These are phyloP conservation scores for Philopotamus ludificatus DNA, from an alignment of 1,140 invertebrate genomes.

Conservation along the genomic window DNA sequence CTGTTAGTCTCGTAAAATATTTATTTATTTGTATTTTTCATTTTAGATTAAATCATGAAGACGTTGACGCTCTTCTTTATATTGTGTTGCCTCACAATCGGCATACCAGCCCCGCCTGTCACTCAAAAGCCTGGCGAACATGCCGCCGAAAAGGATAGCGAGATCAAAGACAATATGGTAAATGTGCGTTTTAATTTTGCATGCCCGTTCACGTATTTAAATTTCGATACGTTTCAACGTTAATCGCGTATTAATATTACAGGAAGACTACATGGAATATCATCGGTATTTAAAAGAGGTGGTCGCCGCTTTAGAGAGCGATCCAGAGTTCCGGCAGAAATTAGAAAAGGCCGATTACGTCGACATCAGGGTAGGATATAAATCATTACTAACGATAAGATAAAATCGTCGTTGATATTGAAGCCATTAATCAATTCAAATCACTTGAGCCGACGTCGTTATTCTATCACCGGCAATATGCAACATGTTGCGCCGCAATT, in stretches of 20 bases:
- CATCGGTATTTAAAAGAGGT: constrained; percentile 85
- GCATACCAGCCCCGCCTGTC: constrained; percentile 52
- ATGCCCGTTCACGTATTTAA: not conserved
- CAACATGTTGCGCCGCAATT: too few relatives aligned
- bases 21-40: too few relatives aligned
- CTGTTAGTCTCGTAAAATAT: too few relatives aligned
- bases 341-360: constrained; percentile 76
- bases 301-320: constrained; percentile 78
- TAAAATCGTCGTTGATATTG: too few relatives aligned
- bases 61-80: constrained; percentile 42
- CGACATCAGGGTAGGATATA: constrained; percentile 74
- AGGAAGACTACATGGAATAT: constrained; percentile 68
- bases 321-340: constrained; percentile 78
- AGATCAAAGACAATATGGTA: constrained; percentile 51
- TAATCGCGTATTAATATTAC: not conserved
- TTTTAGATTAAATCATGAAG: constrained; percentile 47
- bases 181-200: constrained; percentile 26
- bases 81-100: constrained; percentile 45
- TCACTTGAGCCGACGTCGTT: too few relatives aligned
- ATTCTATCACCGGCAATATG: too few relatives aligned
- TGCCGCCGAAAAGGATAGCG: constrained; percentile 47
- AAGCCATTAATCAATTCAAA: too few relatives aligned
- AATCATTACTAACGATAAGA: too few relatives aligned
- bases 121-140: constrained; percentile 45
- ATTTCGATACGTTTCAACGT: not conserved